Conservation (phyloP, 2,888 invertebrate species). For the Mechanitis mazaeus region DNA sequence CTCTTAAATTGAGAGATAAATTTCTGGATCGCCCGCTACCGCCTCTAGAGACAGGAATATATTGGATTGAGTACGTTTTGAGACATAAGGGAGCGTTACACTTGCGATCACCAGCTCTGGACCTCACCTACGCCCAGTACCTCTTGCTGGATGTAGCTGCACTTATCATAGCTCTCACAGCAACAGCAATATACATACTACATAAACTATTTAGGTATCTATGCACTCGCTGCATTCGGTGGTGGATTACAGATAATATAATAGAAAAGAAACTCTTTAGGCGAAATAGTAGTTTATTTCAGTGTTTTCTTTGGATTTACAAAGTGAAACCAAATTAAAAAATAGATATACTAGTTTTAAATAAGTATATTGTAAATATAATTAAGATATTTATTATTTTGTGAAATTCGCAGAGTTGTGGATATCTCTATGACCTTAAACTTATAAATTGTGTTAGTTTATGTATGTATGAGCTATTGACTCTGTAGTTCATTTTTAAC, state of each 20-base stretch:
- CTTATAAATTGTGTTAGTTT: neutral
- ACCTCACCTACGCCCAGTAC: constrained; percentile 67
- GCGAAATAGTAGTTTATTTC: constrained; percentile 52
- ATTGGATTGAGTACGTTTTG: constrained; percentile 80
- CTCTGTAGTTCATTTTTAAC: too few relatives aligned
- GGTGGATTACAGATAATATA: constrained; percentile 60
- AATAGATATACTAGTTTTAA: constrained; percentile 16
- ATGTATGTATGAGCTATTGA: constrained; percentile 1
- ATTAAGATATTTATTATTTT: constrained; percentile 55
- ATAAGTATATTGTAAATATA: constrained; percentile 52
- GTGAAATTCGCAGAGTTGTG: constrained; percentile 12
- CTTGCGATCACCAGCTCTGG: constrained; percentile 67
- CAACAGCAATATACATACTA: constrained; percentile 53
- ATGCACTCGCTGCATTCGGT: constrained; percentile 61
- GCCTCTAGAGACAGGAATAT: constrained; percentile 77
- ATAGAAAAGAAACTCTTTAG: constrained; percentile 58
- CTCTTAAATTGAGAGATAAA: constrained; percentile 62
- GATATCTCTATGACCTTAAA: too few relatives aligned
- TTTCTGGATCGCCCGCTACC: constrained; percentile 76
- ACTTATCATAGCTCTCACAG: constrained; percentile 47
- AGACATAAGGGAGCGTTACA: constrained; percentile 76
- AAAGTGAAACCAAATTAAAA: constrained; percentile 62
- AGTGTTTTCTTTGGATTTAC: constrained; percentile 61
- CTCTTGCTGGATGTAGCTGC: constrained; percentile 59
- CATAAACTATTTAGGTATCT: constrained; percentile 60